phyloP scores from a whole-genome alignment of 2,797 vertebrate species.

The Champsocephalus gunnari region DNA sequence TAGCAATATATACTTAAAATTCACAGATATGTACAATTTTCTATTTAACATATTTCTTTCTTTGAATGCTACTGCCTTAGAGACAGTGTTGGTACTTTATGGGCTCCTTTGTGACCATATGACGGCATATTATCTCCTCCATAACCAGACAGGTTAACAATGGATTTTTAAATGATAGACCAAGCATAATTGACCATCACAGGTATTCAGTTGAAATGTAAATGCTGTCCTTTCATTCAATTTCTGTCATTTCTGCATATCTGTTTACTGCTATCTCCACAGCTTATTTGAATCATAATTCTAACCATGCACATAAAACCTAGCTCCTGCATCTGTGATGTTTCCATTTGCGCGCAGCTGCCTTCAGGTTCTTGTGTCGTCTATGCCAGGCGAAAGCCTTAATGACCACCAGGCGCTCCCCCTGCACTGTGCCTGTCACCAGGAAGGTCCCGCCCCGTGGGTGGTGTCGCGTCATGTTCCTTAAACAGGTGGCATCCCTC shows the following conservation, averaged over 20 bases:
- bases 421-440: constrained; percentile 85
- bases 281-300: not conserved
- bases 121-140: constrained; percentile 14
- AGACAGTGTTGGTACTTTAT: constrained; percentile 10
- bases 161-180: constrained; percentile 8
- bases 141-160: constrained; percentile 16
- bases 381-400: constrained; percentile 88
- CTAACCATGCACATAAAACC: not conserved
- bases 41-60: constrained; percentile 31
- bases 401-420: constrained; percentile 85
- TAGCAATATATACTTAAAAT: constrained; percentile 64
- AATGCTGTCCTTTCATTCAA: not conserved
- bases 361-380: constrained; percentile 85
- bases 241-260: constrained; percentile 2
- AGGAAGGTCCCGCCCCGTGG: constrained; percentile 83
- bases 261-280: constrained; percentile 23
- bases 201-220: constrained; percentile 14
- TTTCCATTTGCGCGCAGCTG: constrained; percentile 86
- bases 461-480: constrained; percentile 87
- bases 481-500: constrained; percentile 87
- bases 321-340: constrained; percentile 84
- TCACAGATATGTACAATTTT: constrained; percentile 71
- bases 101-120: constrained; percentile 13
- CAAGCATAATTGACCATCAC: constrained; percentile 29
- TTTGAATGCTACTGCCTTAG: constrained; percentile 16